phyloP scores from a whole-genome alignment of 2,797 vertebrate species.

The Sternotherus odoratus region DNA sequence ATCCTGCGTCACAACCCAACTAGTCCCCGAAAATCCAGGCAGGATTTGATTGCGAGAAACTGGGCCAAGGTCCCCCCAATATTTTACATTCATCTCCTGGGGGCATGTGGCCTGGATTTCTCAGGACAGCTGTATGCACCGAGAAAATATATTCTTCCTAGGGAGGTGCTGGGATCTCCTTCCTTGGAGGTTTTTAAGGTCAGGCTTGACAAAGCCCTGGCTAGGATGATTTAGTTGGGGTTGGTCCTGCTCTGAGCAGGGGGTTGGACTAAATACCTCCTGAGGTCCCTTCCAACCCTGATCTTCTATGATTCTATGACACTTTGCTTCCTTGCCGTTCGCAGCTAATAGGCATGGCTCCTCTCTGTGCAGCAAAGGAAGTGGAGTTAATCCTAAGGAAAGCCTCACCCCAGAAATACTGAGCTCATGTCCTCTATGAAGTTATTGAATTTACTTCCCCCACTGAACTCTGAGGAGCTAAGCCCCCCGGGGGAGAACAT shows the following conservation, averaged over 20 bases:
- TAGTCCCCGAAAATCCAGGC: accelerated
- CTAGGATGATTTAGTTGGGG: no score
- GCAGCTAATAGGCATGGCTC: not conserved
- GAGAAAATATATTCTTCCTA: not conserved
- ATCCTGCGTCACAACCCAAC: accelerated
- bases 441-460: not conserved
- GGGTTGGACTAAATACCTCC: no score
- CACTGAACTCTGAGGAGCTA: accelerated
- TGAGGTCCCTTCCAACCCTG: no score
- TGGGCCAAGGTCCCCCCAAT: not conserved
- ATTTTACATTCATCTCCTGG: accelerated
- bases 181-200: no score
- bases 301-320: no score
- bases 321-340: accelerated
- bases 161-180: no score
- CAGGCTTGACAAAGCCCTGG: no score
- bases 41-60: not conserved
- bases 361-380: not conserved
- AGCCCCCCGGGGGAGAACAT: not conserved
- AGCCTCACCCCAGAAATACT: accelerated
- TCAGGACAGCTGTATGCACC: not conserved
- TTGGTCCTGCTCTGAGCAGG: no score
- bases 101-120: not conserved
- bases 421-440: not conserved
- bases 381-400: not conserved